Percentiles rank a stretch among this genome's conserved stretches.
Evolutionary conservation across 2,797 vertebrate species (phyloP).

Genomic region (Syngnathus rostellatus): DNA sequence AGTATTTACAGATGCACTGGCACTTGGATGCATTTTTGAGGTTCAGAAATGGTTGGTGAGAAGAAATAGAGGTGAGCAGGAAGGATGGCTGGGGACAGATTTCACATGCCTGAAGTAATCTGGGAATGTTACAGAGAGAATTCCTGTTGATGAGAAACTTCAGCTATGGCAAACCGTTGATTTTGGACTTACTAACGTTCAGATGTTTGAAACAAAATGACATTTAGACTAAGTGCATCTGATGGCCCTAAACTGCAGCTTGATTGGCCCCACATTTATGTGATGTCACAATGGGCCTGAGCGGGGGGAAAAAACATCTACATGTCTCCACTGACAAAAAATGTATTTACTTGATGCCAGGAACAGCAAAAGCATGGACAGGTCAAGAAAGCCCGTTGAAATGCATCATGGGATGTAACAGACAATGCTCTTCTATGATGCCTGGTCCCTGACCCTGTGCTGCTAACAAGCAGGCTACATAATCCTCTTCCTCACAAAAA

Average conservation of each 20-base stretch:
- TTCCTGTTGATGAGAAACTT: slow-evolving; percentile 28
- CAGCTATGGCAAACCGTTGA: slow-evolving; percentile 45
- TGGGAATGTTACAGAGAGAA: slow-evolving; percentile 61
- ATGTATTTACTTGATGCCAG: slow-evolving; percentile 27
- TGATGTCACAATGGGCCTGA: slow-evolving; percentile 16
- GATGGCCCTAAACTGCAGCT: slow-evolving; percentile 30
- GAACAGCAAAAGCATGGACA: slow-evolving; percentile 37
- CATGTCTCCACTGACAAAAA: slow-evolving; percentile 40
- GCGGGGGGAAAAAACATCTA: slow-evolving; percentile 18
- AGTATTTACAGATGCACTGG: slow-evolving; percentile 73
- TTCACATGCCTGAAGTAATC: slow-evolving; percentile 55
- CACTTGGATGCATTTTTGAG: slow-evolving; percentile 59
- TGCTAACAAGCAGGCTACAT: slow-evolving; percentile 53
- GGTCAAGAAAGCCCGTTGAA: slow-evolving; percentile 30
- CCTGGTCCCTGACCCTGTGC: slow-evolving; percentile 44
- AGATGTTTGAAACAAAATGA: slow-evolving; percentile 16
- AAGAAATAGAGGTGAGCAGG: slow-evolving; percentile 44
- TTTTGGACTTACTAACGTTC: slow-evolving; percentile 37
- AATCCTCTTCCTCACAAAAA: slow-evolving; percentile 43
- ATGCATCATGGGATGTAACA: slow-evolving; percentile 30
- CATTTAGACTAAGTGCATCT: slow-evolving; percentile 46
- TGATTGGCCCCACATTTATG: slow-evolving; percentile 17
- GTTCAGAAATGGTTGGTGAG: slow-evolving; percentile 51
- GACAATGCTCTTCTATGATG: slow-evolving; percentile 35
- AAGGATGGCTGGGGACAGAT: slow-evolving; percentile 36